Conservation (phyloP, 2,888 invertebrate species). For the Drosophila lacicola region DNA sequence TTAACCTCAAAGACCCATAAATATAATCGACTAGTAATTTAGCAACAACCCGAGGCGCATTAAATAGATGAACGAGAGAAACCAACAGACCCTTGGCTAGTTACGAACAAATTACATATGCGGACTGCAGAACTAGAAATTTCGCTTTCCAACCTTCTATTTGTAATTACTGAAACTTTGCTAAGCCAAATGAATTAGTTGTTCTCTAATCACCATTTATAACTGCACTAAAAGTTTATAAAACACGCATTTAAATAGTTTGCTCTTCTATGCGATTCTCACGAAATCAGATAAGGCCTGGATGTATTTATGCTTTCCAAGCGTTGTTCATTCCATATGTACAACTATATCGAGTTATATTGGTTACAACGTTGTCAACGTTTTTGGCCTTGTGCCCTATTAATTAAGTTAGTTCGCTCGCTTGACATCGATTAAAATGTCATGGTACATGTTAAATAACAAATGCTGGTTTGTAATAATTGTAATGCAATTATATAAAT, state of each 20-base stretch:
- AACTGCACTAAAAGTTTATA: no score
- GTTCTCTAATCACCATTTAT: not conserved
- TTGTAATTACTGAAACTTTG: not conserved
- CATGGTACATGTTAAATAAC: conserved; percentile 21
- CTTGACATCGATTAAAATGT: conserved; percentile 18
- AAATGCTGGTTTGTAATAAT: conserved; percentile 14
- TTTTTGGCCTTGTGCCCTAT: conserved; percentile 2
- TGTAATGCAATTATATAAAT: conserved; percentile 52
- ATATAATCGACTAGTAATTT: conserved; percentile 15
- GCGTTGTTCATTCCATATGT: no score
- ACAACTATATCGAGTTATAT: conserved; percentile 23
- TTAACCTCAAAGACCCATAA: conserved; percentile 24
- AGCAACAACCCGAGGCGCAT: not conserved
- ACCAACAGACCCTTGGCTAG: not conserved
- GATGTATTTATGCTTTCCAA: no score
- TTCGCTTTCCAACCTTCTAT: not conserved
- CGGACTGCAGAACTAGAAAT: not conserved
- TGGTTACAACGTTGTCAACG: conserved; percentile 29
- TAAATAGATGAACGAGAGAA: conserved; percentile 1
- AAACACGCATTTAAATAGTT: no score
- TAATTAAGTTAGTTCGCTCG: conserved; percentile 38
- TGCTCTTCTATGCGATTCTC: not conserved
- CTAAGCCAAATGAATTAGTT: not conserved
- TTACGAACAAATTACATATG: not conserved
- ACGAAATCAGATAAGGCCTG: not conserved